These are phyloP conservation scores for Carlito syrichta DNA, from an alignment of 2,113 vertebrate species.

Conservation along the genomic window DNA sequence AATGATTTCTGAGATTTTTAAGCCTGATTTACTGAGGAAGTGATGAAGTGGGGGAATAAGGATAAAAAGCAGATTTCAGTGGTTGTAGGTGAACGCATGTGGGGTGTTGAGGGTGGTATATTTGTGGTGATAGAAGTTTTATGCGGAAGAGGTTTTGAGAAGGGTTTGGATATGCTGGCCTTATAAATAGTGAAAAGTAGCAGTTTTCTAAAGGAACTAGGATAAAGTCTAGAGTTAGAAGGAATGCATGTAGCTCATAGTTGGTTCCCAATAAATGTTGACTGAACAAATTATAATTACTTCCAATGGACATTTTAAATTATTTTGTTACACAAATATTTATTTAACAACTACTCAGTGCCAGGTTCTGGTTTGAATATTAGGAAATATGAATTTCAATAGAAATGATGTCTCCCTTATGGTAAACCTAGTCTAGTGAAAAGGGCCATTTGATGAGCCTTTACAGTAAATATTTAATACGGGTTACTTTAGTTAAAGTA, in stretches of 20 bases:
- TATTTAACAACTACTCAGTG: not conserved
- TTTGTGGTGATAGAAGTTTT: not conserved
- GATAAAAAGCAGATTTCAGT: not conserved
- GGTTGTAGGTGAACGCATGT: not conserved
- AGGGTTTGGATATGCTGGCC: not conserved
- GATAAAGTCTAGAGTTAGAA: not conserved
- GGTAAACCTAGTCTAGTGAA: not conserved
- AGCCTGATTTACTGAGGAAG: constrained; percentile 43
- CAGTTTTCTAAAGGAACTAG: not conserved
- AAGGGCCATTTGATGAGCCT: not conserved
- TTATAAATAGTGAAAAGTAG: not conserved
- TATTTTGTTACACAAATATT: not conserved
- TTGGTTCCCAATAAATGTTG: not conserved
- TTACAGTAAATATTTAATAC: not conserved
- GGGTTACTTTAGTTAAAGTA: not conserved
- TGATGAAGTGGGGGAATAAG: constrained; percentile 30
- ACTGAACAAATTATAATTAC: not conserved
- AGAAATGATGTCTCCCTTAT: not conserved
- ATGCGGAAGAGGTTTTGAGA: not conserved
- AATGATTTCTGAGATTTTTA: constrained; percentile 57
- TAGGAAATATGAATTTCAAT: not conserved
- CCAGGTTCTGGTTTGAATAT: not conserved
- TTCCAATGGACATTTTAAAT: not conserved
- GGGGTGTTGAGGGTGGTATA: not conserved
- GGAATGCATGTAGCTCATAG: not conserved